These are phyloP conservation scores for Onychomys arenicola DNA, from an alignment of 2,797 vertebrate species.

Conservation along the genomic window DNA sequence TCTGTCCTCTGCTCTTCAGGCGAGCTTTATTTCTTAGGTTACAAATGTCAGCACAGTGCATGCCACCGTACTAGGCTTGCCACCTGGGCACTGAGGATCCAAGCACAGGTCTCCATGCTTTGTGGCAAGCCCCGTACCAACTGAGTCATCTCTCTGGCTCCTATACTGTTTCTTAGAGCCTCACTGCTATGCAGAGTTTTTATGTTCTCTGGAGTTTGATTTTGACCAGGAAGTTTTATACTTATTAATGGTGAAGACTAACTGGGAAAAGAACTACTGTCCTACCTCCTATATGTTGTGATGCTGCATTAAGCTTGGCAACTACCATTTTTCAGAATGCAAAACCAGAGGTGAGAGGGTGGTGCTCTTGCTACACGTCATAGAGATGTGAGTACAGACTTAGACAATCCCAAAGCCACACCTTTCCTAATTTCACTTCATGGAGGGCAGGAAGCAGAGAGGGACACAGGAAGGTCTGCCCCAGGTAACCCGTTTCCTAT, in stretches of 20 bases:
- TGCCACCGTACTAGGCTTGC: background rate
- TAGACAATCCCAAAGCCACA: background rate
- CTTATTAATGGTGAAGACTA: conserved; percentile 13
- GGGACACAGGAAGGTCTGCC: background rate
- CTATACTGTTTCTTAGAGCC: background rate
- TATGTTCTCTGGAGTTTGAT: conserved; percentile 13
- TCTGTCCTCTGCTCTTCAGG: too few relatives aligned
- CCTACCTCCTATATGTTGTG: background rate
- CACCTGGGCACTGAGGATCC: background rate
- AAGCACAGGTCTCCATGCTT: background rate
- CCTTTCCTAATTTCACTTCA: background rate
- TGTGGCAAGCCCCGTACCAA: background rate
- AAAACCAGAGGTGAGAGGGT: background rate
- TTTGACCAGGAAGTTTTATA: conserved; percentile 16
- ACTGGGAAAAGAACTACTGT: background rate
- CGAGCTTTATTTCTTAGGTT: too few relatives aligned
- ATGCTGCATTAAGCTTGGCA: background rate
- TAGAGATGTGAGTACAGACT: background rate
- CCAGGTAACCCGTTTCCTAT: background rate
- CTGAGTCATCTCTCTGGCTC: background rate
- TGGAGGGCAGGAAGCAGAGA: background rate
- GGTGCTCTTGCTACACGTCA: background rate
- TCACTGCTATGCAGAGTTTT: background rate
- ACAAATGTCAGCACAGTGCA: background rate
- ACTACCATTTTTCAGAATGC: background rate